Evolutionary conservation across 2,113 vertebrate species (phyloP).

Genomic region (Cyprinodon tularosa): DNA sequence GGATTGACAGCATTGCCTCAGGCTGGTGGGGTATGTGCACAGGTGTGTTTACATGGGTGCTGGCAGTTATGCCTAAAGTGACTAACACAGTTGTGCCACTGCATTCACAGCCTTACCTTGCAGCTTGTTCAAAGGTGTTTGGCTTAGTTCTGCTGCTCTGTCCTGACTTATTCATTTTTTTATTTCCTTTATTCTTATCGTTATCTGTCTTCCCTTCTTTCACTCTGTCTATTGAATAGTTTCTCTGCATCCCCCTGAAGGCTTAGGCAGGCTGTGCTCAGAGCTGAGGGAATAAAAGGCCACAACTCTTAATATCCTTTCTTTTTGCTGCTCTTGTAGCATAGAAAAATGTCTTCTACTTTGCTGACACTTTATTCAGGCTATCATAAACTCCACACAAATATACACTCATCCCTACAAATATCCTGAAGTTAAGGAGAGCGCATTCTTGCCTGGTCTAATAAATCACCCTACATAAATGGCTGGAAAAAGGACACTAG

Average conservation of each 20-base stretch:
- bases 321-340: conserved; percentile 32
- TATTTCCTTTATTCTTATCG: conserved; percentile 1
- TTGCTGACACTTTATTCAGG: background rate
- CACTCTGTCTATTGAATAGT: background rate
- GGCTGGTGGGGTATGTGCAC: conserved; percentile 35
- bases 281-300: conserved; percentile 33
- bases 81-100: conserved; percentile 41
- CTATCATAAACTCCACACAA: background rate
- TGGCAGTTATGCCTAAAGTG: conserved; percentile 33
- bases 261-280: conserved; percentile 15
- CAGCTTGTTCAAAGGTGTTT: conserved; percentile 48
- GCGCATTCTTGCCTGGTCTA: conserved; percentile 11
- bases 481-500: background rate
- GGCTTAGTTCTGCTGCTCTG: conserved; percentile 32
- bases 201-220: background rate
- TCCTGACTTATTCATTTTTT: conserved; percentile 7
- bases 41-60: conserved; percentile 11
- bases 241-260: conserved; percentile 16
- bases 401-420: conserved; percentile 13
- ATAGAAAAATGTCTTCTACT: conserved; percentile 35
- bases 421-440: conserved; percentile 35
- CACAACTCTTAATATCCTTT: conserved; percentile 49
- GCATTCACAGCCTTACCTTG: conserved; percentile 43
- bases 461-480: background rate
- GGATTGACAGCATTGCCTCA: conserved; percentile 48